A percentile compares a stretch with the other conserved stretches of the same genome.
Evolutionary conservation across 2,888 invertebrate genomes (phyloP).

Genomic region (Platycnemis pennipes): DNA sequence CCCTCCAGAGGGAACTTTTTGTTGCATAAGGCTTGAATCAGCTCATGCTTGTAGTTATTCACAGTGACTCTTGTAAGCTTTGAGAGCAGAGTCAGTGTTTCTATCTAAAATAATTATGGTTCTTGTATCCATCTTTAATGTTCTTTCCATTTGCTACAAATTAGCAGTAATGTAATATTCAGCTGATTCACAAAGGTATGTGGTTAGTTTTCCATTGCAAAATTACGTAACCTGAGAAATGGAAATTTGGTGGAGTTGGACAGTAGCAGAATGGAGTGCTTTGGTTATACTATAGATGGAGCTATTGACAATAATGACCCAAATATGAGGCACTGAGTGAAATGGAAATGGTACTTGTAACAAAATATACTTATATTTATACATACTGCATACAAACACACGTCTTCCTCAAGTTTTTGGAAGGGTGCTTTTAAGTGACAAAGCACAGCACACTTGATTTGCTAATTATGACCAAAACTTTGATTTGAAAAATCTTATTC

Average conservation of each 20-base stretch:
- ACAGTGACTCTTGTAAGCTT: background rate
- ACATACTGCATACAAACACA: conserved; percentile 64
- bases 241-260: background rate
- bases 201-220: conserved; percentile 7
- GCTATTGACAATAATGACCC: conserved; percentile 65
- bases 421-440: conserved; percentile 58
- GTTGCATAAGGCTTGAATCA: background rate
- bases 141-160: background rate
- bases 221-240: background rate
- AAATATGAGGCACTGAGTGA: conserved; percentile 60
- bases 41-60: conserved; percentile 6
- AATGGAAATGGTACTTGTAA: conserved; percentile 59
- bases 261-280: conserved; percentile 16
- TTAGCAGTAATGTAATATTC: background rate
- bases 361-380: conserved; percentile 61
- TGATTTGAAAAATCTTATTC: conserved; percentile 34
- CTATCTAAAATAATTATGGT: background rate
- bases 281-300: conserved; percentile 56
- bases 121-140: background rate
- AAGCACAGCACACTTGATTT: conserved; percentile 65
- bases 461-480: conserved; percentile 44
- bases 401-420: conserved; percentile 64
- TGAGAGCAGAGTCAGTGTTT: background rate
- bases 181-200: background rate
- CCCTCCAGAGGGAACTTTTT: background rate